Evolutionary conservation across 1,140 invertebrate species (phyloP).

Genomic region (Eciton burchellii): DNA sequence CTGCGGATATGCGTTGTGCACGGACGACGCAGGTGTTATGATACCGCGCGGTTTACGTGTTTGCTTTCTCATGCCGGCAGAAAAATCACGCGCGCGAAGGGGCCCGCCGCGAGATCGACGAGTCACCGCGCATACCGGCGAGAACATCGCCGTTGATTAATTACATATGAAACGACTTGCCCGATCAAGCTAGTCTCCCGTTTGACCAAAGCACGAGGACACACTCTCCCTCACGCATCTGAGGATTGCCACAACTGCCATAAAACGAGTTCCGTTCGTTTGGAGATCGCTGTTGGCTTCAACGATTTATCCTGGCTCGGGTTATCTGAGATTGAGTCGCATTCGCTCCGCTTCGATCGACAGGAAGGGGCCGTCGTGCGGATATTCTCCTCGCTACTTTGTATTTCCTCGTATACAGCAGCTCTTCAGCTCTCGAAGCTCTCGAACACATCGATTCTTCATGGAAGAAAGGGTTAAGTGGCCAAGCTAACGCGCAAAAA

Average conservation of each 20-base stretch:
- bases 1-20: conserved; percentile 34
- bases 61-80: conserved; percentile 64
- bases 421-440: conserved; percentile 29
- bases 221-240: conserved; percentile 17
- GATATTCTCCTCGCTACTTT: conserved; percentile 15
- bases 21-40: conserved; percentile 59
- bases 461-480: conserved; percentile 40
- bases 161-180: conserved; percentile 21
- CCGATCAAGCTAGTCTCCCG: not conserved
- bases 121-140: conserved; percentile 51
- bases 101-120: conserved; percentile 56
- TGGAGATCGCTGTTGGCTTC: conserved; percentile 39
- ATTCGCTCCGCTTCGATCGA: conserved; percentile 13
- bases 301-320: conserved; percentile 26
- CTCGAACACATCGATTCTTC: conserved; percentile 42
- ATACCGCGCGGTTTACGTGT: conserved; percentile 67
- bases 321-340: not conserved
- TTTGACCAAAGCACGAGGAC: conserved; percentile 40
- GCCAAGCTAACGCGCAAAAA: conserved; percentile 36
- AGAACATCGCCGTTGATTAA: conserved; percentile 39
- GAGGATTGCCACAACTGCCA: not conserved
- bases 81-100: conserved; percentile 57
- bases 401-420: conserved; percentile 26
- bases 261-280: conserved; percentile 37
- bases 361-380: not conserved